Conservation (phyloP, 2,797 vertebrate species). For the Typhlichthys subterraneus region DNA sequence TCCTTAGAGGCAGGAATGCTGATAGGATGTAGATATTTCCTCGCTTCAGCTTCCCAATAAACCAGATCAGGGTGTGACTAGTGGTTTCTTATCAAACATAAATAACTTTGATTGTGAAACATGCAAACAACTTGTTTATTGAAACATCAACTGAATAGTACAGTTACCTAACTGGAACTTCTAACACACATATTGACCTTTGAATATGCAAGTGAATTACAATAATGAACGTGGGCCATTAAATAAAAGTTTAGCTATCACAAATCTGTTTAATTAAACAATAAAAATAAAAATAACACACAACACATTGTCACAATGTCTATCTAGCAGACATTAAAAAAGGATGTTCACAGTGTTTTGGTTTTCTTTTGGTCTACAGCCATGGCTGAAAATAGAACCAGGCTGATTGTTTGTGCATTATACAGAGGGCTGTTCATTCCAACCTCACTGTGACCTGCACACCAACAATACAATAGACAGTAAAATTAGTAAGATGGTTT, state of each 20-base stretch:
- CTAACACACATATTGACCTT: constrained; percentile 6
- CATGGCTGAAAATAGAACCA: constrained; percentile 22
- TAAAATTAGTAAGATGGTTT: neutral
- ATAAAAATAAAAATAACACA: constrained; percentile 3
- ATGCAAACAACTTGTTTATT: no score
- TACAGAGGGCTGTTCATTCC: constrained; percentile 11
- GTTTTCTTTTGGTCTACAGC: constrained; percentile 16
- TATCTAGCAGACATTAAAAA: constrained; percentile 26
- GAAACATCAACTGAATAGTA: neutral
- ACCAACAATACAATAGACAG: neutral
- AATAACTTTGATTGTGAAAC: no score
- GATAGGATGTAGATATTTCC: constrained; percentile 25
- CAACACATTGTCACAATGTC: neutral
- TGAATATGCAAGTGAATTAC: neutral
- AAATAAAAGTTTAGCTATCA: constrained; percentile 31
- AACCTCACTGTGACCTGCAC: neutral
- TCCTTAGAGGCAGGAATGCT: constrained; percentile 43
- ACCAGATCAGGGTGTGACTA: constrained; percentile 8
- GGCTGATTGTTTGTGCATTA: constrained; percentile 15
- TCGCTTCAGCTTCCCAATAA: constrained; percentile 16
- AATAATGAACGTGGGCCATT: constrained; percentile 5
- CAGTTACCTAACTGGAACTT: neutral
- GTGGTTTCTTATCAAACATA: constrained; percentile 10
- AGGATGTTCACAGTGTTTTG: constrained; percentile 27
- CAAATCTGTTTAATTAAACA: constrained; percentile 30